Base-by-base conservation (phyloP, 2,888 invertebrate genomes). In the Tiphia femorata region DNA sequence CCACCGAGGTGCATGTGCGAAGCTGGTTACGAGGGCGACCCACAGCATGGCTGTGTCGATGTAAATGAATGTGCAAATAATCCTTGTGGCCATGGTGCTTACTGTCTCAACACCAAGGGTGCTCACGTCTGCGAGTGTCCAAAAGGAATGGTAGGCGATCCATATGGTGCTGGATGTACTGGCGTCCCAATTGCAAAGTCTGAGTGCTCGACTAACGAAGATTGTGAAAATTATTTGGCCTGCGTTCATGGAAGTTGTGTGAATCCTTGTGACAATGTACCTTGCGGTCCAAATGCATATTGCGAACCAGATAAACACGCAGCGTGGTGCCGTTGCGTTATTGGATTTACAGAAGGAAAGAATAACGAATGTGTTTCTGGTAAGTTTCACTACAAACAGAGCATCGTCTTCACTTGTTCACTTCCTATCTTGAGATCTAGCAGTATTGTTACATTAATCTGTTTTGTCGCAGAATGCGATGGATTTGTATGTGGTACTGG, bases 1-100 rank as follows among this genome's bases (percentile, higher is more conserved):
- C 95, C 95, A 6, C 95, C 96, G 0, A 91, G 90, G 74, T 96
- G 96, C 79, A 91, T 93, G 89, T 96, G 96, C 81, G 90, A 92
- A 83, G 87, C 90, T 16, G 96, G 96, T 10, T 95, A 90, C 78
- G 92, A 93, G 83, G 95, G 96, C 8, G 92, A 95, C 84, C 93
- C 95, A 0, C 87, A 93, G 35, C 89, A 90, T 67, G 94, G 95
- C 25, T 95, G 95, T 77, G 87, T 90, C 1, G 95, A 95, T 77
- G 90, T 93, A 60, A 93, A 96, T 78, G 96, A 96, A 84, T 96
- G 96, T 77, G 86, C 88, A 1, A 90, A 91, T 73, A 89, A 91
- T 62, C 95, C 96, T 0, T 96, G 96, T 79, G 94, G 91, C 6
- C 92, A 92, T 74, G 94, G 92, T n/a, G 94, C 96, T 3, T 92